These are phyloP conservation scores for Hypocryptadius cinnamomeus DNA, from an alignment of 2,113 vertebrate species.

Conservation along the genomic window DNA sequence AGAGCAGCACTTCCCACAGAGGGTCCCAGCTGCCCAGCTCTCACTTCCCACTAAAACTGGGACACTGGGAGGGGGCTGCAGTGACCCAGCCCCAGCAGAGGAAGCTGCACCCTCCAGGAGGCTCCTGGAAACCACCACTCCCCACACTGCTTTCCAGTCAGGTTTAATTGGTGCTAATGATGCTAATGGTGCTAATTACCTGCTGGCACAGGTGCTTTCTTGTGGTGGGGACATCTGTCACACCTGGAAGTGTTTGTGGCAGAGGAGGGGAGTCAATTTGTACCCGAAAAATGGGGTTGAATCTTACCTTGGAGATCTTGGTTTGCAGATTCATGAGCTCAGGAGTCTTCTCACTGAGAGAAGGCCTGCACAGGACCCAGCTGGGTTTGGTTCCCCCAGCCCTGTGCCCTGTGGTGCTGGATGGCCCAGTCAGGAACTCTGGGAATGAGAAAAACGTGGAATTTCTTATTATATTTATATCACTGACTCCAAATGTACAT, in stretches of 20 bases:
- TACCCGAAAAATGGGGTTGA: neutral
- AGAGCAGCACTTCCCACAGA: neutral
- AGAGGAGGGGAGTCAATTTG: neutral
- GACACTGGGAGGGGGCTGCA: neutral
- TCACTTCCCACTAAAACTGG: accelerated
- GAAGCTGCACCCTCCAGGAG: neutral
- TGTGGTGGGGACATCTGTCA: neutral
- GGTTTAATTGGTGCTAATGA: neutral
- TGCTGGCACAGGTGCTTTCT: neutral
- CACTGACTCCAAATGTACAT: neutral
- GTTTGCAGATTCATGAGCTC: neutral
- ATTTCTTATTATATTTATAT: neutral
- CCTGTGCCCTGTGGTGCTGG: neutral
- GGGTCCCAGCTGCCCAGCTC: neutral
- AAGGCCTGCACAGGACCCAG: neutral
- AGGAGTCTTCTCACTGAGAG: neutral
- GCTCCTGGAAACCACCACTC: neutral
- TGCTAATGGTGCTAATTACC: too few relatives aligned
- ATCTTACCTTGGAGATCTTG: neutral
- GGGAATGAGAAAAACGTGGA: neutral
- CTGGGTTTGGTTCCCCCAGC: neutral
- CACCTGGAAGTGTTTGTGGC: neutral
- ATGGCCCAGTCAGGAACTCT: neutral
- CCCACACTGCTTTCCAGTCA: neutral
- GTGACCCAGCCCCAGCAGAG: neutral